Base-by-base conservation (phyloP, 1,140 invertebrate genomes). In the Bombus superbus region DNA sequence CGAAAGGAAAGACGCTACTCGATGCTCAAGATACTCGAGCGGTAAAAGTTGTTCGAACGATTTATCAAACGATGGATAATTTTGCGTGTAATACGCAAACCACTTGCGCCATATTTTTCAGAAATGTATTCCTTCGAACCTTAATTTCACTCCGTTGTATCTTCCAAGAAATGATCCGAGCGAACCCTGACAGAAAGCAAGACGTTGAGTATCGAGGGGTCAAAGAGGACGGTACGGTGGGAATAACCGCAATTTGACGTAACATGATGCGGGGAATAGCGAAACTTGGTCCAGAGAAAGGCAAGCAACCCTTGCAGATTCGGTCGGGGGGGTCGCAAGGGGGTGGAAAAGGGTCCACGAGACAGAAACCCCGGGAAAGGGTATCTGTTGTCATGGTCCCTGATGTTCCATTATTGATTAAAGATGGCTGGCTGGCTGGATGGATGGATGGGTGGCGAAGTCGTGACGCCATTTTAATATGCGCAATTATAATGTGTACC, bases 381-480 rank as follows among this genome's bases (percentile, higher is more conserved):
- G 94, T 94, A 94, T 94, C 94, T 95, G 94, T 95, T 95, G 94
- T 95, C 94, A 95, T 95, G 94, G 94, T 94, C 94, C 94, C 94
- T 94, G 94, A 94, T 94, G 94, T 92, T 95, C 94, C 94, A 94
- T 95, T 95, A 95, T 95, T 95, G 94, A 95, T 95, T 95, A 95
- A 95, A 95, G 94, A 95, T 95, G 94, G 94, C 93, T 93, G 94
- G 90, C 87, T 92, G 88, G 91, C 89, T 91, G 87, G 90, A 89
- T 89, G 90, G 89, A 88, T 91, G 87, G 87, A 86, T 88, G 84
- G 83, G 28, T 81, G 73, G 89, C 62, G 87, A 76, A 86, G 82
- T 89, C 91, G 89, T 88, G 91, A 92, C 93, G 94, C 94, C 94
- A 95, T 95, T 95, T 94, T 95, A 94, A 95, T 95, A 94, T 95